Percentiles rank a stretch among this genome's conserved stretches.
These are phyloP conservation scores for Lophura nycthemera DNA, from an alignment of 2,113 vertebrate genomes.

Conservation along the genomic window DNA sequence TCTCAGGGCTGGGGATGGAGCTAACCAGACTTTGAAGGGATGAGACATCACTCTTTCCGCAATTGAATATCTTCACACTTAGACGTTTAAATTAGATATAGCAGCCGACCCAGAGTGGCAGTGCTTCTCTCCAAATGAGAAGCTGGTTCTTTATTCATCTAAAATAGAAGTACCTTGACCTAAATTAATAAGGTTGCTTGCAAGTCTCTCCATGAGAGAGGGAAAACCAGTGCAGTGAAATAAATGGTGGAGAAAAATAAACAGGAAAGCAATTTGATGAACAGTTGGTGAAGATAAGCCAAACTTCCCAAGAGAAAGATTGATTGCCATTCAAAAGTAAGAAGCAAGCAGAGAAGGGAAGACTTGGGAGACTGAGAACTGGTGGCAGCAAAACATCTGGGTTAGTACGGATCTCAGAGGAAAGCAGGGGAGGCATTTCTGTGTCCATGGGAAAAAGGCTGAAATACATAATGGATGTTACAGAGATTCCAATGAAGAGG, in stretches of 20 bases:
- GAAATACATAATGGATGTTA: background rate
- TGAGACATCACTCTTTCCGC: rapidly evolving
- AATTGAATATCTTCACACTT: background rate
- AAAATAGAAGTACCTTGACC: background rate
- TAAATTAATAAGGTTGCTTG: background rate
- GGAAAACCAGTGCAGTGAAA: background rate
- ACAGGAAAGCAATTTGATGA: background rate
- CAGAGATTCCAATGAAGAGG: background rate
- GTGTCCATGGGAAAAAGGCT: background rate
- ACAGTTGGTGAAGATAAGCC: background rate
- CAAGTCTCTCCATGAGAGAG: background rate
- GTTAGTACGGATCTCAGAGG: background rate
- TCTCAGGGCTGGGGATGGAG: background rate
- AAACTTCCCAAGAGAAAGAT: background rate
- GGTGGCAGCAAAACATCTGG: background rate
- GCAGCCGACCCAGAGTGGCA: background rate
- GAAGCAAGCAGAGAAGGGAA: background rate
- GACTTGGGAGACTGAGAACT: background rate
- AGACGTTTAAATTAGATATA: background rate
- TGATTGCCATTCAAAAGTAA: background rate
- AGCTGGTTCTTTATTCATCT: background rate
- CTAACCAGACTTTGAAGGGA: background rate
- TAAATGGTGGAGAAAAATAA: background rate
- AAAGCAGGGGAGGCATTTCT: background rate
- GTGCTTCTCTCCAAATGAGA: background rate